These are phyloP conservation scores for Syrista parreyssii DNA, from an alignment of 2,888 invertebrate species.

Conservation along the genomic window DNA sequence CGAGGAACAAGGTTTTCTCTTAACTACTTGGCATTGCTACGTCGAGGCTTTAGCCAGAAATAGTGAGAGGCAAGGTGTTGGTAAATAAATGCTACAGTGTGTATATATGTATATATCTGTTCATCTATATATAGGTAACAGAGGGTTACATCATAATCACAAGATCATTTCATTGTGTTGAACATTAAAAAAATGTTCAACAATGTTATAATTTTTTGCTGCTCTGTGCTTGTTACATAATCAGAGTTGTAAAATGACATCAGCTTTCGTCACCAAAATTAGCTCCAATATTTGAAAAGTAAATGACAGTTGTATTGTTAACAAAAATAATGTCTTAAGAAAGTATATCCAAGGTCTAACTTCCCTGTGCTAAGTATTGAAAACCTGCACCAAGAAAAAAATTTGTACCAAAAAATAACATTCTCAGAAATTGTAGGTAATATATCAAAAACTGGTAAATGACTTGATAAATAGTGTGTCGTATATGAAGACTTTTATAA, in stretches of 20 bases:
- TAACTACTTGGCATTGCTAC: conserved; percentile 15
- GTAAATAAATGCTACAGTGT: conserved; percentile 3
- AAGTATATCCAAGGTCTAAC: not conserved
- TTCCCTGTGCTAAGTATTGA: not conserved
- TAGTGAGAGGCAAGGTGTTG: conserved; percentile 15
- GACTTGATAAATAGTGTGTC: not conserved
- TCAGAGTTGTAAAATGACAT: not conserved
- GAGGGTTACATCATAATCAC: conserved; percentile 16
- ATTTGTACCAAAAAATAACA: not conserved
- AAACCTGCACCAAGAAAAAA: not conserved
- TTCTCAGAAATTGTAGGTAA: not conserved
- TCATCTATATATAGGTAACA: no score
- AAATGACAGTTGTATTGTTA: not conserved
- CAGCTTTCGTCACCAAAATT: not conserved
- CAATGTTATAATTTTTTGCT: not conserved
- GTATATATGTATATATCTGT: not conserved
- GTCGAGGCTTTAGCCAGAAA: conserved; percentile 17
- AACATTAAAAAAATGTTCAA: not conserved
- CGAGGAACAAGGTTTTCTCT: not conserved
- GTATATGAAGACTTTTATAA: not conserved
- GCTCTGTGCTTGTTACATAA: not conserved
- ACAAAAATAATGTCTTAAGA: not conserved
- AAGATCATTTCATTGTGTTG: not conserved
- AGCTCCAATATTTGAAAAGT: not conserved
- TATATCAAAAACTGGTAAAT: not conserved